Conservation (phyloP, 2,888 invertebrate genomes). For the Phorcus lineatus region DNA sequence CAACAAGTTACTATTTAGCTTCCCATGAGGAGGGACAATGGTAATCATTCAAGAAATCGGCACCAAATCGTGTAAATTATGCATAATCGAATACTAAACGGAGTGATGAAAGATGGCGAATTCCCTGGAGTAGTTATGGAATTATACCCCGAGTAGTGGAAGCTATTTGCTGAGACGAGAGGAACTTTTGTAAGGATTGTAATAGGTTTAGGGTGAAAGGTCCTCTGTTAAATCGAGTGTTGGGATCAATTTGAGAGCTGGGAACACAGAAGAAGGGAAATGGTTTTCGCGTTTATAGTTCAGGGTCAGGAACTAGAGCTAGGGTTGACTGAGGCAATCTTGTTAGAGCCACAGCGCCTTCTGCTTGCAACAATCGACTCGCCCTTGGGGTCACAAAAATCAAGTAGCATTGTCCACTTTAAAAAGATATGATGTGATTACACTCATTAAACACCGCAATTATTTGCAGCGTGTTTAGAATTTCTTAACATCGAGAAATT, state of each 20-base stretch:
- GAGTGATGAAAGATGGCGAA: not conserved
- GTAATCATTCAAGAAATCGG: not conserved
- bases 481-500: too few species aligned
- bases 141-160: not conserved
- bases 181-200: not conserved
- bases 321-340: not conserved
- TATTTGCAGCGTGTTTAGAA: too few species aligned
- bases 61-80: not conserved
- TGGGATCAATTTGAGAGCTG: not conserved
- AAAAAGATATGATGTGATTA: not conserved
- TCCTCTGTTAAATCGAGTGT: slow-evolving; percentile 3
- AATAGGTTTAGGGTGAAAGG: slow-evolving; percentile 3
- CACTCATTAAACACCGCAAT: too few species aligned
- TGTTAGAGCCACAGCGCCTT: not conserved
- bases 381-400: not conserved
- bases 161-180: not conserved
- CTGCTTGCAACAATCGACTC: not conserved
- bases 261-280: not conserved
- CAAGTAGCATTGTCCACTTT: not conserved
- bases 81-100: slow-evolving; percentile 4
- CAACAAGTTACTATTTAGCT: not conserved
- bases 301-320: not conserved
- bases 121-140: slow-evolving; percentile 1
- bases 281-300: not conserved
- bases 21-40: not conserved